phyloP scores from a whole-genome alignment of 2,113 vertebrate species.

The Oreotragus oreotragus region DNA sequence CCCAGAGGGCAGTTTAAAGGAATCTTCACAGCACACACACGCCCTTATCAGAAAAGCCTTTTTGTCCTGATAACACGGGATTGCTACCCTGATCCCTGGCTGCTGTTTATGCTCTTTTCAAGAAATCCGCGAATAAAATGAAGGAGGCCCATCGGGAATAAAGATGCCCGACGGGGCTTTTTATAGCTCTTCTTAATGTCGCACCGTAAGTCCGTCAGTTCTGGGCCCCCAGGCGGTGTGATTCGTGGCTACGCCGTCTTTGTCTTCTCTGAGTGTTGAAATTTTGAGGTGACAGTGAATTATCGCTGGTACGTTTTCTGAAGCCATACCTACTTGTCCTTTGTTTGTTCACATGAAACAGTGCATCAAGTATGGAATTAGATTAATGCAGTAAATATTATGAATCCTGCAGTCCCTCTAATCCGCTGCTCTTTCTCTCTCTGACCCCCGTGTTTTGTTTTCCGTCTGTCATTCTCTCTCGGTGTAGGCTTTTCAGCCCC shows the following conservation, averaged over 20 bases:
- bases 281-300: not conserved
- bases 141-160: constrained; percentile 8
- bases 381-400: constrained; percentile 60
- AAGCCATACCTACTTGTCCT: not conserved
- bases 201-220: not conserved
- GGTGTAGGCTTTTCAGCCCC: constrained; percentile 67
- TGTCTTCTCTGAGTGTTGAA: not conserved
- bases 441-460: constrained; percentile 46
- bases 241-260: not conserved
- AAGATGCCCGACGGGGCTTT: not conserved
- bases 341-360: not conserved
- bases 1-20: not conserved
- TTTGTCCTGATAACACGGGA: not conserved
- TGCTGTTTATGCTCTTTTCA: not conserved
- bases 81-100: not conserved
- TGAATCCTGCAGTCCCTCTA: constrained; percentile 39
- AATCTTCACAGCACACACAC: no score
- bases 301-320: not conserved
- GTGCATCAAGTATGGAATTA: constrained; percentile 37
- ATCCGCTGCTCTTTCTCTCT: constrained; percentile 49
- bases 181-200: not conserved
- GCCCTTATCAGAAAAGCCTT: not conserved
- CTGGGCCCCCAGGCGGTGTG: not conserved
- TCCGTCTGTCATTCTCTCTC: constrained; percentile 51
- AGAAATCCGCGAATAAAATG: constrained; percentile 5